Conservation (phyloP, 2,888 invertebrate genomes). For the Mantis religiosa region DNA sequence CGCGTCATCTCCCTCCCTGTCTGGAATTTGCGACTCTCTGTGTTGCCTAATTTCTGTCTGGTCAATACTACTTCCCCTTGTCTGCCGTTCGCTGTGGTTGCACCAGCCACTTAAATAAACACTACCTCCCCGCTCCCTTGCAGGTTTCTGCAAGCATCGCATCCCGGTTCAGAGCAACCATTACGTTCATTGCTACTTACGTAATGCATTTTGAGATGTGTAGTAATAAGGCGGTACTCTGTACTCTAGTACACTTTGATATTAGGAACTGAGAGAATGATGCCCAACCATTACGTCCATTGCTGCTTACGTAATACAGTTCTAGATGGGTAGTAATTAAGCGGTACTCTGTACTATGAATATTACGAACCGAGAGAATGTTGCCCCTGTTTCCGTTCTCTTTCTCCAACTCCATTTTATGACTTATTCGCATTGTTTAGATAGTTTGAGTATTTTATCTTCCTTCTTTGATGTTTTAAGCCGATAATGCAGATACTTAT, state of each 20-base stretch:
- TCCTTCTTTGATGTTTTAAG: too few species aligned
- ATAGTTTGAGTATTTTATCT: too few species aligned
- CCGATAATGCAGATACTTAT: too few species aligned
- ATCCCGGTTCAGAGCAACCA: background rate
- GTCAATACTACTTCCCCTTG: slow-evolving; percentile 10
- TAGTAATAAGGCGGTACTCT: background rate
- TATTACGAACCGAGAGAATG: background rate
- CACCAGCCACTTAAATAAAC: background rate
- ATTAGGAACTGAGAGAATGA: background rate
- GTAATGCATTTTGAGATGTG: background rate
- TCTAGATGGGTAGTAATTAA: background rate
- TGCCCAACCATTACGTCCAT: background rate
- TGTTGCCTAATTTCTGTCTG: slow-evolving; percentile 29
- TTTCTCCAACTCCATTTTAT: background rate
- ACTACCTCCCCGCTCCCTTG: background rate
- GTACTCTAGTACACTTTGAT: too few species aligned
- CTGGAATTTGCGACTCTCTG: slow-evolving; percentile 18
- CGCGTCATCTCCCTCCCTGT: background rate
- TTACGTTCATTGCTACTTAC: background rate
- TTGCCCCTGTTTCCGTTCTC: too few species aligned
- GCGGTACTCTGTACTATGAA: too few species aligned
- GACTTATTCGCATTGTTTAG: too few species aligned
- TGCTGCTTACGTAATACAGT: background rate
- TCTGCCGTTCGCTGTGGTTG: background rate
- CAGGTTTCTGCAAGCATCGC: background rate